phyloP scores from a whole-genome alignment of 1,140 invertebrate genomes.

The Trichogramma pretiosum region DNA sequence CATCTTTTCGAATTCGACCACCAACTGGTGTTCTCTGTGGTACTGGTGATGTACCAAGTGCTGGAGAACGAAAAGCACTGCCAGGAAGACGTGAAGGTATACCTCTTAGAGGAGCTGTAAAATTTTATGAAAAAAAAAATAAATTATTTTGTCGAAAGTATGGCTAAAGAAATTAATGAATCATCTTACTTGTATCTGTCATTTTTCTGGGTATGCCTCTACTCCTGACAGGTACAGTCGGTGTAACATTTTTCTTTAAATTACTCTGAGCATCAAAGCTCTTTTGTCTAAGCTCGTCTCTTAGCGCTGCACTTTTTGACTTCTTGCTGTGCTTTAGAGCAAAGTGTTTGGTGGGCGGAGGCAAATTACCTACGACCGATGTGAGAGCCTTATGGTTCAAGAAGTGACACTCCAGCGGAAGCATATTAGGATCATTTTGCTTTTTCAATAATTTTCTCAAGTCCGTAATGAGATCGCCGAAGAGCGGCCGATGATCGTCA shows the following conservation, averaged over 20 bases:
- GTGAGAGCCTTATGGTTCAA: constrained; percentile 87
- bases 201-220: constrained; percentile 93
- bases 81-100: constrained; percentile 73
- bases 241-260: constrained; percentile 78
- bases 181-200: constrained; percentile 78
- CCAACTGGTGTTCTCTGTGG: constrained; percentile 44
- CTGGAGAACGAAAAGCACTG: constrained; percentile 54
- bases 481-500: constrained; percentile 80
- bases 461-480: constrained; percentile 82
- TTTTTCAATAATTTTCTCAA: constrained; percentile 77
- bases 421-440: constrained; percentile 74
- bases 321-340: constrained; percentile 88
- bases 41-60: constrained; percentile 48
- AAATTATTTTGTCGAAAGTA: neutral
- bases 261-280: constrained; percentile 81
- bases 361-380: constrained; percentile 65
- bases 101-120: constrained; percentile 79
- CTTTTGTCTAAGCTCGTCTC: constrained; percentile 84
- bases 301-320: constrained; percentile 85
- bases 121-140: constrained; percentile 16
- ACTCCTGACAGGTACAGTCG: constrained; percentile 82
- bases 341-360: constrained; percentile 77
- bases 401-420: constrained; percentile 93
- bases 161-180: neutral
- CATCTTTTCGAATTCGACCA: constrained; percentile 64